phyloP scores from a whole-genome alignment of 2,113 vertebrate genomes.

The Grus americana region DNA sequence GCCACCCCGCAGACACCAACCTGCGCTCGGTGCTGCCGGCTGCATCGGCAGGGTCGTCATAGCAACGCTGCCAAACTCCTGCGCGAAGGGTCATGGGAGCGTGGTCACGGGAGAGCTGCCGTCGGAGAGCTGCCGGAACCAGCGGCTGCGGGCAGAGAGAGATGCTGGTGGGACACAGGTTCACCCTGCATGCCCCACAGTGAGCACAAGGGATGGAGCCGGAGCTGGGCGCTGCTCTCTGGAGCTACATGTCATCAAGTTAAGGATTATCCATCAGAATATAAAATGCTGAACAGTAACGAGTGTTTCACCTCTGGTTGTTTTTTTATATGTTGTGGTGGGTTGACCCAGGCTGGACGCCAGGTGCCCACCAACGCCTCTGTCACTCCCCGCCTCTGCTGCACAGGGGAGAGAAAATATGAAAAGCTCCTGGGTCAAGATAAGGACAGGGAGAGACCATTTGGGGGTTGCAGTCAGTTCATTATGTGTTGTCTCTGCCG shows the following conservation, averaged over 20 bases:
- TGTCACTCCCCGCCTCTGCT: no score
- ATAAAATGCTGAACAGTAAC: neutral
- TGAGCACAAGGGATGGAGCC: neutral
- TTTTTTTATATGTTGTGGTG: neutral
- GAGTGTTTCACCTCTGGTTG: neutral
- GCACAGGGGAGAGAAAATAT: no score
- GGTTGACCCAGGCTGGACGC: no score
- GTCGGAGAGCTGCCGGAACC: neutral
- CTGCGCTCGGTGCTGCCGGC: neutral
- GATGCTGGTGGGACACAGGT: neutral
- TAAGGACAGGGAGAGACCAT: no score
- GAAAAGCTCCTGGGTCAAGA: no score
- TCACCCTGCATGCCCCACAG: fast-evolving
- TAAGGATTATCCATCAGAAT: neutral
- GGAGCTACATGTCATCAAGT: fast-evolving
- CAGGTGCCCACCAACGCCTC: no score
- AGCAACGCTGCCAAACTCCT: slow-evolving; percentile 35
- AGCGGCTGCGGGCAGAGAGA: neutral
- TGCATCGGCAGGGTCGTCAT: neutral
- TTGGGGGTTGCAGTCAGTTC: no score
- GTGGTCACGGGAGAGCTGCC: fast-evolving
- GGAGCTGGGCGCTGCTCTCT: fast-evolving
- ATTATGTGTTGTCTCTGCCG: no score
- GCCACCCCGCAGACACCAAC: neutral
- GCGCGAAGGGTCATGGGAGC: neutral